These are phyloP conservation scores for Aphaenogaster rudis DNA, from an alignment of 1,140 invertebrate genomes.

Conservation along the genomic window DNA sequence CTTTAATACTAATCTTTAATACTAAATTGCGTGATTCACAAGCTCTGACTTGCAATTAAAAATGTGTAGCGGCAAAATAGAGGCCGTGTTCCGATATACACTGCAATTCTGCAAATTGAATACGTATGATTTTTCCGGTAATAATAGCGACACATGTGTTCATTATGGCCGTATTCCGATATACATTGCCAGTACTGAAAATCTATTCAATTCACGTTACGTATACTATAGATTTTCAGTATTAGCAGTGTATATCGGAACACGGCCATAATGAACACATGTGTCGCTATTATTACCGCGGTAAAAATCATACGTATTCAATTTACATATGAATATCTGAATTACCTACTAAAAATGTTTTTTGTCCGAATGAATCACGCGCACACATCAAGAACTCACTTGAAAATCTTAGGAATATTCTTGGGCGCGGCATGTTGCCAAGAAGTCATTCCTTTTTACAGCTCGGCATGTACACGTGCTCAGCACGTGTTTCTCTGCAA, in stretches of 20 bases:
- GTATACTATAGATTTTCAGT: no score
- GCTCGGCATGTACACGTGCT: slow-evolving; percentile 59
- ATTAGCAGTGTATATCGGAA: no score
- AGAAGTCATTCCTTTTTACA: slow-evolving; percentile 59
- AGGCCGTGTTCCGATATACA: no score
- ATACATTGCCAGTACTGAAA: no score
- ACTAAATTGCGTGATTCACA: background rate
- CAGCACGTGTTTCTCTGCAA: slow-evolving; percentile 59
- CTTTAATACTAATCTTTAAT: slow-evolving; percentile 1
- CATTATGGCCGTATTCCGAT: no score
- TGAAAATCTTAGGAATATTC: slow-evolving; percentile 14
- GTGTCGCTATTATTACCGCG: background rate
- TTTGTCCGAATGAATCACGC: slow-evolving; percentile 2
- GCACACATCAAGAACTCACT: slow-evolving; percentile 1
- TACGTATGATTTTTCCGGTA: no score
- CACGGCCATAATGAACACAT: no score
- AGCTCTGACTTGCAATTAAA: background rate
- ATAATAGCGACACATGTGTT: no score
- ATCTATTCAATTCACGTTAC: no score
- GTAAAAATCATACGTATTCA: background rate
- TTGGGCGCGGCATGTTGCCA: slow-evolving; percentile 32
- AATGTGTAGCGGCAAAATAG: background rate
- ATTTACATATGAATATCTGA: slow-evolving; percentile 9
- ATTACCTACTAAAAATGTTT: background rate
- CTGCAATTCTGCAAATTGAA: no score